Evolutionary conservation across 2,888 invertebrate species (phyloP).

Genomic region (Dynastes hyllus): DNA sequence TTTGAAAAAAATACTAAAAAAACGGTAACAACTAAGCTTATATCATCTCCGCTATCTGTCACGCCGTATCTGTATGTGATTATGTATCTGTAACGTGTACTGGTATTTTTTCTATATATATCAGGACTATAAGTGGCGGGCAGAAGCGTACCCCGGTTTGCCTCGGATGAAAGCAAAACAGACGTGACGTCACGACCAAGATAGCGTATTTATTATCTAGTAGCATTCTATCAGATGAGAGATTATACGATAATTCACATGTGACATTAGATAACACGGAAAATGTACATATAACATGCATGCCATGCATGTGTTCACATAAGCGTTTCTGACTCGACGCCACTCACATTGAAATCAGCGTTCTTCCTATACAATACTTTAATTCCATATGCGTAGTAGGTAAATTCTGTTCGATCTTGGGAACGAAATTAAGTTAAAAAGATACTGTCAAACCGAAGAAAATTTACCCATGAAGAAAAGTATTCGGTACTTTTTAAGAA

Average conservation of each 20-base stretch:
- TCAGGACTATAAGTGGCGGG: slow-evolving; percentile 16
- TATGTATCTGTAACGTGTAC: slow-evolving; percentile 43
- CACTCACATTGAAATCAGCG: neutral
- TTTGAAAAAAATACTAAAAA: slow-evolving; percentile 35
- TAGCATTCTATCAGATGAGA: slow-evolving; percentile 53
- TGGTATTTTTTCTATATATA: slow-evolving; percentile 34
- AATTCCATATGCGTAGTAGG: too few relatives aligned
- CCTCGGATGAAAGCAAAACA: slow-evolving; percentile 32
- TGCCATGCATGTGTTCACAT: neutral
- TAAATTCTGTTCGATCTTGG: too few relatives aligned
- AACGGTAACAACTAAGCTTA: slow-evolving; percentile 16
- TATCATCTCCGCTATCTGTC: slow-evolving; percentile 41
- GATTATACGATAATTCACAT: slow-evolving; percentile 55
- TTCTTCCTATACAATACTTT: neutral
- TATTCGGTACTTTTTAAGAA: too few relatives aligned
- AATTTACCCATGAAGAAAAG: too few relatives aligned
- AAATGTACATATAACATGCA: slow-evolving; percentile 28
- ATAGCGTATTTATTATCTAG: slow-evolving; percentile 54
- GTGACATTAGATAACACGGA: slow-evolving; percentile 47
- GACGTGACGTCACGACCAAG: slow-evolving; percentile 55
- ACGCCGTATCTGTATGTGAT: slow-evolving; percentile 20
- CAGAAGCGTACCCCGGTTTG: slow-evolving; percentile 8
- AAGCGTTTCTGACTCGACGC: neutral
- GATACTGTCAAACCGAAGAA: too few relatives aligned
- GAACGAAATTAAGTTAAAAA: too few relatives aligned